Evolutionary conservation across 2,113 vertebrate genomes (phyloP), one percentile per base, ranked within the genome.

Genomic region (Takifugu flavidus): DNA sequence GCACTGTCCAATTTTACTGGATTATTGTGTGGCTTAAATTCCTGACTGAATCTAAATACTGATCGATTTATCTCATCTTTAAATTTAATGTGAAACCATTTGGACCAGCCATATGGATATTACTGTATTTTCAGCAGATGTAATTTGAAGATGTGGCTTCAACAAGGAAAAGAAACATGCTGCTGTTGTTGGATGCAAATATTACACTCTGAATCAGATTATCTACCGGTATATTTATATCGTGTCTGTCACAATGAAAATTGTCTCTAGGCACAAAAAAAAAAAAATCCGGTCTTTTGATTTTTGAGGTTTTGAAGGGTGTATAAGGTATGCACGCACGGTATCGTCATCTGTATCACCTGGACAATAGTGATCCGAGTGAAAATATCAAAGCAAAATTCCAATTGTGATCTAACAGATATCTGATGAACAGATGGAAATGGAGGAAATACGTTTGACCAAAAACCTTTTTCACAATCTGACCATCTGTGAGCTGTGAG

Each of bases 401-500:
- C 29, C 5, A 6, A 4, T 39, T 39, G 7, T 8, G 34, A 39
- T 39, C 34, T 11, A 39, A 39, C 34, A 34, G 31, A 39, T 10
- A 11, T 39, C 34, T 49, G 0, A 25, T 49, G 34, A 56, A 53
- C 25, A 29, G 49, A 25, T 34, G n/a, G 10, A 73, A 50, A 27
- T 12, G n/a, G 59, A 8, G 46, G 15, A 53, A 58, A 53, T 5
- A 26, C 43, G 49, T 44, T 65, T 70, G 66, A 72, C 66, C 70
- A 79, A 71, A 79, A 75, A 55, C 5, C 7, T 27, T 14, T 49
- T 5, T 14, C 13, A 14, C 47, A 13, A 45, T 53, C 49, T 49
- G 45, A 14, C 45, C 45, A 15, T 47, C 70, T 64, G 59, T 62
- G 73, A 83, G 67, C 72, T 78, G 77, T 59, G 81, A 83, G 69